A percentile compares a stretch with the other conserved stretches of the same genome.
Conservation (phyloP, 2,888 invertebrate genomes). For the Aplocera efformata region DNA sequence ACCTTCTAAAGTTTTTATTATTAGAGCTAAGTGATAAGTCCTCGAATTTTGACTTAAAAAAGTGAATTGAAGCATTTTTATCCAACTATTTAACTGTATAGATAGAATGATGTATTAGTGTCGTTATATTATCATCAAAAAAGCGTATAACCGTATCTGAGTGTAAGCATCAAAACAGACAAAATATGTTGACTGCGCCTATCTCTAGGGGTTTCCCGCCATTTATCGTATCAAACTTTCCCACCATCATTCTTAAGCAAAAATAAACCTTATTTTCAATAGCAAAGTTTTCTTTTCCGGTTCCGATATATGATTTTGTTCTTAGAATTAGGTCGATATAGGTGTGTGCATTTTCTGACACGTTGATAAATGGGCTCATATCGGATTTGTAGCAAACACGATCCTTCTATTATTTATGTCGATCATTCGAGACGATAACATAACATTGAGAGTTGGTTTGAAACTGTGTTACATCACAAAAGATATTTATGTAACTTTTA, state of each 20-base stretch:
- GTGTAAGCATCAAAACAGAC: constrained; percentile 42
- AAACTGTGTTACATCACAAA: no score
- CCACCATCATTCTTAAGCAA: constrained; percentile 13
- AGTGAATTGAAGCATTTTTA: no score
- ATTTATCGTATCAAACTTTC: constrained; percentile 31
- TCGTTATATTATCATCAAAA: no score
- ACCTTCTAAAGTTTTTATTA: no score
- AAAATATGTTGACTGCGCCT: constrained; percentile 53
- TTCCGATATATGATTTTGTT: constrained; percentile 27
- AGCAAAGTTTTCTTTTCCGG: constrained; percentile 25
- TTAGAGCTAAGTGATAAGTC: no score
- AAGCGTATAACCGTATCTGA: constrained; percentile 8
- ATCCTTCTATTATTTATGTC: constrained; percentile 40
- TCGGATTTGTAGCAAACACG: constrained; percentile 39
- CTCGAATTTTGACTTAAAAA: no score
- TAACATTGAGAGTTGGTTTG: no score
- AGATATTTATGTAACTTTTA: no score
- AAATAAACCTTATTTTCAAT: constrained; percentile 22
- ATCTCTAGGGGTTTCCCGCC: constrained; percentile 40
- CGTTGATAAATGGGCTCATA: constrained; percentile 48
- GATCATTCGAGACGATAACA: constrained; percentile 31
- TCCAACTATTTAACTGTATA: no score
- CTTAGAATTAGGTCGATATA: constrained; percentile 52
- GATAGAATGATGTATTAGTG: no score
- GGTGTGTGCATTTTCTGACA: constrained; percentile 53